Conservation (phyloP, 2,797 vertebrate genomes). For the Ammospiza maritima region DNA sequence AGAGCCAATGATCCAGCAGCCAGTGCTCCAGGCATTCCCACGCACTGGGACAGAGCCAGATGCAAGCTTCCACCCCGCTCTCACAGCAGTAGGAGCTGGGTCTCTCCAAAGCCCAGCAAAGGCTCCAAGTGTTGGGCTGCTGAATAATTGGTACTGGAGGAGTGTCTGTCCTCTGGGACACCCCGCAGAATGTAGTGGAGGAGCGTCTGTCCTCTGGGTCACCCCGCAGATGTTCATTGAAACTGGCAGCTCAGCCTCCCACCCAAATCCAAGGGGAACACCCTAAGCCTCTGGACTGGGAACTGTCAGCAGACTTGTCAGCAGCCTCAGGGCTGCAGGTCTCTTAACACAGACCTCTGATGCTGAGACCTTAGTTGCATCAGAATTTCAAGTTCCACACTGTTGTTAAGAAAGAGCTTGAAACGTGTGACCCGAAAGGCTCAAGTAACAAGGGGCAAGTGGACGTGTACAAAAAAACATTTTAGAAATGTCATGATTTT, state of each 20-base stretch:
- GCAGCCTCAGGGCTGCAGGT: not conserved
- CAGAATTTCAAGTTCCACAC: not conserved
- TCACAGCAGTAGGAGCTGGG: not conserved
- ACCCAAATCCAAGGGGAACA: not conserved
- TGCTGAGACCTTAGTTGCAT: fast-evolving
- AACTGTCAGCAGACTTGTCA: not conserved
- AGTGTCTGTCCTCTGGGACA: not conserved
- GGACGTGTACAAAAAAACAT: not conserved
- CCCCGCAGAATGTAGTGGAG: not conserved
- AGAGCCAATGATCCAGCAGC: not conserved
- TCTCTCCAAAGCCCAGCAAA: fast-evolving
- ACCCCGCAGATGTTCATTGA: not conserved
- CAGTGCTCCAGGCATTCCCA: fast-evolving
- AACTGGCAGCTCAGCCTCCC: not conserved
- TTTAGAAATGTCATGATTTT: not conserved
- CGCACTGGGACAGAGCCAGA: not conserved
- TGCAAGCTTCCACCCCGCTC: not conserved
- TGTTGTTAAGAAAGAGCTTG: not conserved
- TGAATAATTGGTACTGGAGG: not conserved
- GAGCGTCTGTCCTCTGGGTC: not conserved
- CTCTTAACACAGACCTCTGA: not conserved
- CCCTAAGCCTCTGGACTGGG: not conserved
- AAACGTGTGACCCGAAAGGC: not conserved
- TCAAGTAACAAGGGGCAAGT: not conserved
- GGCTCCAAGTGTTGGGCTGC: not conserved